phyloP scores from a whole-genome alignment of 2,888 invertebrate genomes.

The Tortricodes alternella region DNA sequence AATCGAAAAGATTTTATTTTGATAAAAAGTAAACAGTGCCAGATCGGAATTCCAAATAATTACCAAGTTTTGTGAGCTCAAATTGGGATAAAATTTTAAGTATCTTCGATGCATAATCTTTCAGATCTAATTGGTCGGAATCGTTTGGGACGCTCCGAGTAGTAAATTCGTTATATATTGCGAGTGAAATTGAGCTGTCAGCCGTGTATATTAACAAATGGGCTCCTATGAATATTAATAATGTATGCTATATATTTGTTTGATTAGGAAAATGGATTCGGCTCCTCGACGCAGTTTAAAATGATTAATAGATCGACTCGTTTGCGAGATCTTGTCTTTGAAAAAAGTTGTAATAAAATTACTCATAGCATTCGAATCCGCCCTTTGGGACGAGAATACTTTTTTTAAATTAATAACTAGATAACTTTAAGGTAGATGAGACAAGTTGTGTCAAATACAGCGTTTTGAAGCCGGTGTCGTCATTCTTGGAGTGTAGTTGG shows the following conservation, averaged over 20 bases:
- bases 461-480: conserved; percentile 39
- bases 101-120: conserved; percentile 30
- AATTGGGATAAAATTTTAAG: conserved; percentile 17
- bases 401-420: conserved; percentile 10
- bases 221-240: conserved; percentile 77
- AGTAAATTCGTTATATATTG: conserved; percentile 47
- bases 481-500: conserved; percentile 45
- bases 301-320: conserved; percentile 59
- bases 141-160: conserved; percentile 39
- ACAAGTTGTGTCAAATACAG: conserved; percentile 30
- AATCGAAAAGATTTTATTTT: conserved; percentile 1
- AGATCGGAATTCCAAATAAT: conserved; percentile 11
- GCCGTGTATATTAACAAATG: conserved; percentile 74
- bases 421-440: not conserved
- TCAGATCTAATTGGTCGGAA: conserved; percentile 51
- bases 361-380: conserved; percentile 15
- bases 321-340: conserved; percentile 42
- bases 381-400: conserved; percentile 14
- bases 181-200: conserved; percentile 77
- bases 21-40: not conserved
- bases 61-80: conserved; percentile 1
- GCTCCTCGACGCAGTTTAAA: conserved; percentile 38
- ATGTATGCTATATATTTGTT: conserved; percentile 54
- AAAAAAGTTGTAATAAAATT: conserved; percentile 40
- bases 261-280: conserved; percentile 52